phyloP scores from a whole-genome alignment of 2,113 vertebrate genomes.

The Mellivora capensis region DNA sequence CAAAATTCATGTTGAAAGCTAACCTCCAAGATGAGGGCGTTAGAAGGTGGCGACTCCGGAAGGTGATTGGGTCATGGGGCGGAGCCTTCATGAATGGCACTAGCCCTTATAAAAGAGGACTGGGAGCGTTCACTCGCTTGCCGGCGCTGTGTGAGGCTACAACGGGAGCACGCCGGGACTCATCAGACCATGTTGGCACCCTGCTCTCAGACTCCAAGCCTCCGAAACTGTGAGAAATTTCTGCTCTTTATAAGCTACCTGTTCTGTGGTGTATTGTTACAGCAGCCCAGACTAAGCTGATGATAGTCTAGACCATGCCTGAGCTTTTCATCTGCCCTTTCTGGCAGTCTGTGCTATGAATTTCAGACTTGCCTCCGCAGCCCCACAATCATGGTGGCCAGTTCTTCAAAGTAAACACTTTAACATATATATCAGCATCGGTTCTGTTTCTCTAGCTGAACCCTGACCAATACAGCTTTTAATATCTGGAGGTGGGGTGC shows the following conservation, averaged over 20 bases:
- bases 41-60: neutral
- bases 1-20: neutral
- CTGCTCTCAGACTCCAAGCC: neutral
- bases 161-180: fast-evolving
- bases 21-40: neutral
- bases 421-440: neutral
- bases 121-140: fast-evolving
- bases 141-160: fast-evolving
- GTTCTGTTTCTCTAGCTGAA: neutral
- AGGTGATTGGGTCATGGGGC: neutral
- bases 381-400: too few relatives aligned
- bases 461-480: neutral
- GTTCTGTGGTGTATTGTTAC: neutral
- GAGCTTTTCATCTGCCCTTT: neutral
- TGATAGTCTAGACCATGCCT: neutral
- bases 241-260: neutral
- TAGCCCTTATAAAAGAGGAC: neutral
- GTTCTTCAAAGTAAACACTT: neutral
- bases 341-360: neutral
- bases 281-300: neutral
- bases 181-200: neutral
- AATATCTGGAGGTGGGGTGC: too few relatives aligned
- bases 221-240: neutral
- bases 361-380: neutral
- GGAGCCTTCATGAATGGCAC: neutral